A percentile compares a stretch with the other conserved stretches of the same genome.
Conservation (phyloP, 2,888 invertebrate genomes). For the Eupithecia exiguata region DNA sequence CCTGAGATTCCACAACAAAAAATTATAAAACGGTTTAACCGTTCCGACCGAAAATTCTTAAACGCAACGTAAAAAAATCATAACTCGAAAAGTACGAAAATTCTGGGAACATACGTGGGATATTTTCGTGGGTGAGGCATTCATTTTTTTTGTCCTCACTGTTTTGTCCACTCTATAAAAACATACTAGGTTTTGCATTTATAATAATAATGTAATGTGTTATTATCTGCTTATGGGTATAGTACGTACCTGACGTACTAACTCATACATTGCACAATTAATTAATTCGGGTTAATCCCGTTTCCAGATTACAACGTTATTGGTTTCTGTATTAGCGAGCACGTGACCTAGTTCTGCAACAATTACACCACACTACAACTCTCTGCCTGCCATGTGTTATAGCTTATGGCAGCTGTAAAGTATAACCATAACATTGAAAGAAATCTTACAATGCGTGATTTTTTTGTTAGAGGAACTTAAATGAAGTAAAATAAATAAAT, state of each 20-base stretch:
- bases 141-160: too few relatives aligned
- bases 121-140: too few relatives aligned
- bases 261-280: background rate
- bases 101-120: too few relatives aligned
- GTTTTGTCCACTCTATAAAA: too few relatives aligned
- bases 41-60: too few relatives aligned
- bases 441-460: background rate
- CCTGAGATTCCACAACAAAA: too few relatives aligned
- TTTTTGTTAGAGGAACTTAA: background rate
- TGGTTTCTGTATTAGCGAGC: slow-evolving; percentile 40
- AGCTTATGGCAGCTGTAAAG: too few relatives aligned
- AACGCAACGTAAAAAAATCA: too few relatives aligned
- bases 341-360: slow-evolving; percentile 46
- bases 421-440: slow-evolving; percentile 10
- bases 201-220: background rate
- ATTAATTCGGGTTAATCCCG: slow-evolving; percentile 8
- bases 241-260: background rate
- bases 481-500: background rate
- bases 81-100: too few relatives aligned
- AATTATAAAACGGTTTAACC: too few relatives aligned
- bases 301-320: slow-evolving; percentile 24
- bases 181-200: too few relatives aligned
- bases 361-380: slow-evolving; percentile 19
- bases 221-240: background rate
- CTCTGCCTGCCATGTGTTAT: slow-evolving; percentile 13